phyloP scores from a whole-genome alignment of 2,797 vertebrate genomes.

The Falco rusticolus region DNA sequence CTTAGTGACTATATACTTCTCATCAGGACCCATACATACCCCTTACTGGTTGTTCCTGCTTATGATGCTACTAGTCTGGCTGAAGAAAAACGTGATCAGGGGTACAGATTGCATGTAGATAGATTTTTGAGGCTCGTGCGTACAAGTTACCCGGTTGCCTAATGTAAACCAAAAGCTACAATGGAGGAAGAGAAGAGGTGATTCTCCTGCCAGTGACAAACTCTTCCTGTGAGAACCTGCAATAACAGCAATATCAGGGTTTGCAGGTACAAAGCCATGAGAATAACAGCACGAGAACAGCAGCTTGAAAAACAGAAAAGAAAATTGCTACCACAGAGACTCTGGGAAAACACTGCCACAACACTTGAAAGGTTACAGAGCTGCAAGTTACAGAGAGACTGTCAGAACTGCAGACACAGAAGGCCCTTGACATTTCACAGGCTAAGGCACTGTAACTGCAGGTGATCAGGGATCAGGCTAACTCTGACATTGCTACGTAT shows the following conservation, averaged over 20 bases:
- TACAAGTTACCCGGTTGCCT: rapidly evolving
- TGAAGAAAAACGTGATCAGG: neutral
- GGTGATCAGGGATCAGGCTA: neutral
- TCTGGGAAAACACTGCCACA: neutral
- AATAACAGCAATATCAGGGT: neutral
- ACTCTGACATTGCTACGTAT: neutral
- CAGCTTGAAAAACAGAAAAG: neutral
- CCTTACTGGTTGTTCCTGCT: neutral
- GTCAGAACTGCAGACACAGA: neutral
- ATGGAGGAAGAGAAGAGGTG: neutral
- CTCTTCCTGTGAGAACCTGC: neutral
- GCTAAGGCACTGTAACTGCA: neutral
- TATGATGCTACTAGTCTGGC: neutral
- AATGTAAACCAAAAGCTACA: neutral
- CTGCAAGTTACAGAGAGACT: neutral
- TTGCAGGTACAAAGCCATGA: neutral
- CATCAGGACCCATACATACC: neutral
- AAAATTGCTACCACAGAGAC: neutral
- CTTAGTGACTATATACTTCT: neutral
- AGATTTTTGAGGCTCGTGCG: neutral
- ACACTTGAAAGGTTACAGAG: neutral
- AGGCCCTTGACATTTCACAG: neutral
- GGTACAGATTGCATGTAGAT: neutral
- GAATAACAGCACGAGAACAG: neutral
- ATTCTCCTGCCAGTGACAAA: neutral